These are phyloP conservation scores for Abramis brama DNA, from an alignment of 2,113 vertebrate genomes.

Conservation along the genomic window DNA sequence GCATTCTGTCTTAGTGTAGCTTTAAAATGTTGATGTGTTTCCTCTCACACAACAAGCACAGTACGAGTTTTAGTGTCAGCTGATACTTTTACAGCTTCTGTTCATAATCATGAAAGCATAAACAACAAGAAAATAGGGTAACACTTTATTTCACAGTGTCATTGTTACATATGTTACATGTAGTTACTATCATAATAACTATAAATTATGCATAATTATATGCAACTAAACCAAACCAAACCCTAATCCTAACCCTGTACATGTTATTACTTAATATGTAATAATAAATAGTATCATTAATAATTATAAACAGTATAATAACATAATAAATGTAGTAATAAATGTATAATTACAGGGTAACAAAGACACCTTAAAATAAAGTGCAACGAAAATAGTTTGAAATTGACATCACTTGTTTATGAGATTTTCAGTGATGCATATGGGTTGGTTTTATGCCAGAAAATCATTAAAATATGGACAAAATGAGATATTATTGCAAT, in stretches of 20 bases:
- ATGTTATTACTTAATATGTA: too few relatives aligned
- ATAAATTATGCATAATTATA: too few relatives aligned
- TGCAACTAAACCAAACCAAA: too few relatives aligned
- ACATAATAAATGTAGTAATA: too few relatives aligned
- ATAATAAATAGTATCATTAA: too few relatives aligned
- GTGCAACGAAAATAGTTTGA: not conserved
- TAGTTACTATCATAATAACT: too few relatives aligned
- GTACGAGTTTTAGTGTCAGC: not conserved
- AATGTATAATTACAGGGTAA: too few relatives aligned
- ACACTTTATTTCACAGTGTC: too few relatives aligned
- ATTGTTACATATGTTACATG: too few relatives aligned
- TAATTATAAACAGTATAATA: too few relatives aligned
- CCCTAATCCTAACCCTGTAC: too few relatives aligned
- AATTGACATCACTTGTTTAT: not conserved
- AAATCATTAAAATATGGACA: not conserved
- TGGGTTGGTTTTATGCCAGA: not conserved
- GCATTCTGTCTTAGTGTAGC: not conserved
- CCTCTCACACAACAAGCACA: not conserved
- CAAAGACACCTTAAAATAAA: too few relatives aligned
- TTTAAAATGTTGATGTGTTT: not conserved
- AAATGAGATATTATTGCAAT: not conserved
- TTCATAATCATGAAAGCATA: conserved; percentile 5
- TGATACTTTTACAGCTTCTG: not conserved
- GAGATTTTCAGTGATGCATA: not conserved
- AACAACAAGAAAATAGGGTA: not conserved